These are phyloP conservation scores for Nerophis lumbriciformis DNA, from an alignment of 2,113 vertebrate genomes.

Conservation along the genomic window DNA sequence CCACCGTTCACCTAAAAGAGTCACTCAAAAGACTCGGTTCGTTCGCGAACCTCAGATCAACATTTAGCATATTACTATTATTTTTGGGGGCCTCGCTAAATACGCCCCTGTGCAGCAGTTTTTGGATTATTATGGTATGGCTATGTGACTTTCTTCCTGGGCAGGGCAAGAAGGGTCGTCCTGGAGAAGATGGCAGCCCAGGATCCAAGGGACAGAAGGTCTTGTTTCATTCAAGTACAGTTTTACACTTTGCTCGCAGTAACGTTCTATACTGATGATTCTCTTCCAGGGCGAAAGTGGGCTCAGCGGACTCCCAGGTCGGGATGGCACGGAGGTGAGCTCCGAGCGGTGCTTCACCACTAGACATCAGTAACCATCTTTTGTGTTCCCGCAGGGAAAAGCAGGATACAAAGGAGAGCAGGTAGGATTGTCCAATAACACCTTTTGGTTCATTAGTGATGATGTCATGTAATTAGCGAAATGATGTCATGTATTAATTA, in stretches of 20 bases:
- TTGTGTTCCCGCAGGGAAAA: slow-evolving; percentile 76
- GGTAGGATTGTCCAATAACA: slow-evolving; percentile 54
- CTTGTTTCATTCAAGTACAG: not conserved
- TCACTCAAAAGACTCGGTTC: too few species aligned
- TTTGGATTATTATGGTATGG: too few species aligned
- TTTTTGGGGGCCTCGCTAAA: too few species aligned
- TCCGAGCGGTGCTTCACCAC: too few species aligned
- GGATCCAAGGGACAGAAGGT: slow-evolving; percentile 83
- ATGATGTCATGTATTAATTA: too few species aligned
- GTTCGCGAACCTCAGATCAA: too few species aligned
- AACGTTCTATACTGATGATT: not conserved
- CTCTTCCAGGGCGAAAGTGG: slow-evolving; percentile 77
- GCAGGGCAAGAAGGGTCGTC: slow-evolving; percentile 84
- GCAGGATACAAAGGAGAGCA: slow-evolving; percentile 86
- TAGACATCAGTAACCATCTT: not conserved
- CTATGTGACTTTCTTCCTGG: slow-evolving; percentile 1
- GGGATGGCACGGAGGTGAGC: slow-evolving; percentile 80
- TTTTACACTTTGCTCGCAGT: too few species aligned
- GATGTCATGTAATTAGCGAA: too few species aligned
- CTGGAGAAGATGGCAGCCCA: slow-evolving; percentile 78
- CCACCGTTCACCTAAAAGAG: too few species aligned
- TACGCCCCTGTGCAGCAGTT: too few species aligned
- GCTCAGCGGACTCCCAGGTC: slow-evolving; percentile 79
- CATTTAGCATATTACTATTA: too few species aligned
- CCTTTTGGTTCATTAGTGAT: too few species aligned